Evolutionary conservation across 2,888 invertebrate genomes (phyloP).

Genomic region (Trissolcus japonicus): DNA sequence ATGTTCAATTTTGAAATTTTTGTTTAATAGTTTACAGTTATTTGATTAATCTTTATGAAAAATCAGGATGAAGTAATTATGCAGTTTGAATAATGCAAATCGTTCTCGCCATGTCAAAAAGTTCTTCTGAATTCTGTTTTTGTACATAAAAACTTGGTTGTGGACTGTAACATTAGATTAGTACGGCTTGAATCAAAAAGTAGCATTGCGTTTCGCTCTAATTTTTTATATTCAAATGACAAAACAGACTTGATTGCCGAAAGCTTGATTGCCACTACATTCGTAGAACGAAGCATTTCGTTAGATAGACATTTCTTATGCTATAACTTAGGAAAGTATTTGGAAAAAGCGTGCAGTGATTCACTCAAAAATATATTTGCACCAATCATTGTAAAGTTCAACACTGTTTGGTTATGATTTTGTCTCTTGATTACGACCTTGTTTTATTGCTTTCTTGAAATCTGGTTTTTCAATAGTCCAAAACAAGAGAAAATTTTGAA

Average conservation of each 20-base stretch:
- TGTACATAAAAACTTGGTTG: slow-evolving; percentile 48
- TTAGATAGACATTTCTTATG: slow-evolving; percentile 39
- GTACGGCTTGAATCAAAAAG: slow-evolving; percentile 49
- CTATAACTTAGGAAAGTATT: slow-evolving; percentile 25
- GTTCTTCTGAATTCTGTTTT: slow-evolving; percentile 17
- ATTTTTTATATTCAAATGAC: slow-evolving; percentile 47
- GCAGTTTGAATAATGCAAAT: too few relatives aligned
- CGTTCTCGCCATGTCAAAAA: too few relatives aligned
- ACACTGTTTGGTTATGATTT: slow-evolving; percentile 32
- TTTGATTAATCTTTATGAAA: too few relatives aligned
- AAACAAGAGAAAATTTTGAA: slow-evolving; percentile 12
- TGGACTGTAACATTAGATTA: slow-evolving; percentile 51
- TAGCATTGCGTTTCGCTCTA: slow-evolving; percentile 45
- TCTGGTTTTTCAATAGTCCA: slow-evolving; percentile 35
- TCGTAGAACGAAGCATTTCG: slow-evolving; percentile 55
- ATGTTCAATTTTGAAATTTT: too few relatives aligned
- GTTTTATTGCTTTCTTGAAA: slow-evolving; percentile 49
- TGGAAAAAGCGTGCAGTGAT: slow-evolving; percentile 22
- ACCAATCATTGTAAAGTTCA: slow-evolving; percentile 52
- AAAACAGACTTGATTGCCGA: slow-evolving; percentile 45
- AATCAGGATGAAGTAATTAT: too few relatives aligned
- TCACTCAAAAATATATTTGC: slow-evolving; percentile 51
- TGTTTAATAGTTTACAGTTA: too few relatives aligned
- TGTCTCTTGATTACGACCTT: slow-evolving; percentile 17
- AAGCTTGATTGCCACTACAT: slow-evolving; percentile 53